A percentile compares a stretch with the other conserved stretches of the same genome.
Conservation (phyloP, 1,140 invertebrate species). For the Orchestia grillus region DNA sequence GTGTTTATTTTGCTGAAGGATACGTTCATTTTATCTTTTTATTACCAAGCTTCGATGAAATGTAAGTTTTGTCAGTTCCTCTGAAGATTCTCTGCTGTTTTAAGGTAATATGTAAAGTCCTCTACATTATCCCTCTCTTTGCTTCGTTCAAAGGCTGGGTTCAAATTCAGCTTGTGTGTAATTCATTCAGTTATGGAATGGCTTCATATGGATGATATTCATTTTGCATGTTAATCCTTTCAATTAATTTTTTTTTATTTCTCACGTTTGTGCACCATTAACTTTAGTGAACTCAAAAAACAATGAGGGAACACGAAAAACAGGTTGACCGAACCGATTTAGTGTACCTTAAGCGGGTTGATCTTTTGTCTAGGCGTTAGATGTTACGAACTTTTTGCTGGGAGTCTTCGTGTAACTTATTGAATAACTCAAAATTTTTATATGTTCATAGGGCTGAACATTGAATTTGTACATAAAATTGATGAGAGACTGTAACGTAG, state of each 20-base stretch:
- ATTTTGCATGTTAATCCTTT: constrained; percentile 48
- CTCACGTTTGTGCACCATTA: constrained; percentile 55
- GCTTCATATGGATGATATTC: constrained; percentile 47
- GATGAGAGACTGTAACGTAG: background rate
- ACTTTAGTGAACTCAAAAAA: constrained; percentile 27
- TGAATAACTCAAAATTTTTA: background rate
- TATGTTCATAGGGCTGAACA: background rate
- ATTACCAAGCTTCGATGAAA: constrained; percentile 38
- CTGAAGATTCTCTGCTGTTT: constrained; percentile 26
- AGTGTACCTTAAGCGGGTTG: background rate
- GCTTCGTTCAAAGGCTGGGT: constrained; percentile 49
- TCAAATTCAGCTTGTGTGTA: constrained; percentile 47
- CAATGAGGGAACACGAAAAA: constrained; percentile 44
- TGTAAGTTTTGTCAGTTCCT: constrained; percentile 47
- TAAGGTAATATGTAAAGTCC: constrained; percentile 14
- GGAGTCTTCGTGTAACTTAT: background rate
- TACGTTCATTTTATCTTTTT: constrained; percentile 4
- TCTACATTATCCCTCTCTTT: background rate
- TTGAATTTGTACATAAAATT: background rate
- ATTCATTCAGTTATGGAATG: constrained; percentile 46
- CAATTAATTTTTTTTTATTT: constrained; percentile 27
- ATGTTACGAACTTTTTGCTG: background rate
- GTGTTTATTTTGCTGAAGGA: background rate
- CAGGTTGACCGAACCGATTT: constrained; percentile 13
- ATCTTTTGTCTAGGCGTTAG: background rate